These are phyloP conservation scores for Drosophila cognata DNA, from an alignment of 2,888 invertebrate genomes.

Conservation along the genomic window DNA sequence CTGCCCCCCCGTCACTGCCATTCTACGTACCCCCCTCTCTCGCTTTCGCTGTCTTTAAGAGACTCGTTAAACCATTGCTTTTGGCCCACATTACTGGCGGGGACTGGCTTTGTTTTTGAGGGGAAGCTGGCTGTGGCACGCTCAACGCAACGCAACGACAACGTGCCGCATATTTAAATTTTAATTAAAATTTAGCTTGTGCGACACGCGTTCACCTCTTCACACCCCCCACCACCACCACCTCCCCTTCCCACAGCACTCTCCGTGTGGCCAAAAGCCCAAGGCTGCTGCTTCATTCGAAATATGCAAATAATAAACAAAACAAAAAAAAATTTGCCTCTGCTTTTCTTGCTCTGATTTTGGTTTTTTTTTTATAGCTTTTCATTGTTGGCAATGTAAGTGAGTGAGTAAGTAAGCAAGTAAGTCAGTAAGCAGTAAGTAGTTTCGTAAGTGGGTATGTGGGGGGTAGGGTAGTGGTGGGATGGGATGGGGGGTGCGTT, in stretches of 20 bases:
- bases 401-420: neutral
- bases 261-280: neutral
- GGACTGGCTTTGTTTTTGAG: constrained; percentile 8
- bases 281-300: constrained; percentile 49
- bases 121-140: constrained; percentile 14
- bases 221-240: neutral
- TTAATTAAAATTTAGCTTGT: constrained; percentile 73
- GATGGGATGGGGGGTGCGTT: neutral
- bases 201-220: constrained; percentile 23
- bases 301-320: constrained; percentile 70
- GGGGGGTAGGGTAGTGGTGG: constrained; percentile 14
- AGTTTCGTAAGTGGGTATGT: constrained; percentile 2
- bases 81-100: constrained; percentile 44
- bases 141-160: constrained; percentile 59
- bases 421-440: neutral
- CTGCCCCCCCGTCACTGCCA: neutral
- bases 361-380: constrained; percentile 18
- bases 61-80: constrained; percentile 33
- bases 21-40: neutral
- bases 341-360: constrained; percentile 46
- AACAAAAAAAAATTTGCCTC: constrained; percentile 38
- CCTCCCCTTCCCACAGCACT: neutral
- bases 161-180: constrained; percentile 75
- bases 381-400: constrained; percentile 4
- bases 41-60: neutral